Percentiles rank a stretch among this genome's conserved stretches.
These are phyloP conservation scores for Prosopocoilus inquinatus DNA, from an alignment of 2,888 invertebrate genomes.

Conservation along the genomic window DNA sequence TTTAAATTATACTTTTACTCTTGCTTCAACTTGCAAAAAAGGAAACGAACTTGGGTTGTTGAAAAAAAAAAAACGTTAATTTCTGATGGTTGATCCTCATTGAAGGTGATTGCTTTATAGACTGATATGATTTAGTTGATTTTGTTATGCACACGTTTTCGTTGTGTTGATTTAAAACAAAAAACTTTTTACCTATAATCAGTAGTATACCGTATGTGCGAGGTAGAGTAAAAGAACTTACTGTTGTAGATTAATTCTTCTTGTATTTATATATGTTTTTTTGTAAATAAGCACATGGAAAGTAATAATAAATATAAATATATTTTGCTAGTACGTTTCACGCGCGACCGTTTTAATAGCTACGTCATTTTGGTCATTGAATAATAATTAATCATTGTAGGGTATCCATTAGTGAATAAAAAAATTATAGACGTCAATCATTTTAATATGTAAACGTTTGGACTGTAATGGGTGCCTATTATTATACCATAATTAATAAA, in stretches of 20 bases:
- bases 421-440: constrained; percentile 36
- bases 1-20: no score
- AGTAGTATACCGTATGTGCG: not conserved
- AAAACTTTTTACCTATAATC: not conserved
- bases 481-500: constrained; percentile 21
- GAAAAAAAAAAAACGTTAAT: no score
- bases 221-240: not conserved
- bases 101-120: no score
- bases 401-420: constrained; percentile 30
- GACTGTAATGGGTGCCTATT: constrained; percentile 42
- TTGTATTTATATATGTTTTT: constrained; percentile 10
- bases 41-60: no score
- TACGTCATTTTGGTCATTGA: constrained; percentile 18
- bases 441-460: constrained; percentile 33
- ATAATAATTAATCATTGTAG: constrained; percentile 13
- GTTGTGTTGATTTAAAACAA: no score
- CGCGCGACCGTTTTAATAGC: constrained; percentile 14
- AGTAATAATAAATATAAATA: constrained; percentile 21
- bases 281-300: constrained; percentile 8
- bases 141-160: no score
- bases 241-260: not conserved
- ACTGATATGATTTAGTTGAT: no score
- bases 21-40: no score
- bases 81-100: no score
- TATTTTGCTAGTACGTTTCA: constrained; percentile 19